Evolutionary conservation across 2,888 invertebrate species (phyloP).

Genomic region (Celastrina argiolus): DNA sequence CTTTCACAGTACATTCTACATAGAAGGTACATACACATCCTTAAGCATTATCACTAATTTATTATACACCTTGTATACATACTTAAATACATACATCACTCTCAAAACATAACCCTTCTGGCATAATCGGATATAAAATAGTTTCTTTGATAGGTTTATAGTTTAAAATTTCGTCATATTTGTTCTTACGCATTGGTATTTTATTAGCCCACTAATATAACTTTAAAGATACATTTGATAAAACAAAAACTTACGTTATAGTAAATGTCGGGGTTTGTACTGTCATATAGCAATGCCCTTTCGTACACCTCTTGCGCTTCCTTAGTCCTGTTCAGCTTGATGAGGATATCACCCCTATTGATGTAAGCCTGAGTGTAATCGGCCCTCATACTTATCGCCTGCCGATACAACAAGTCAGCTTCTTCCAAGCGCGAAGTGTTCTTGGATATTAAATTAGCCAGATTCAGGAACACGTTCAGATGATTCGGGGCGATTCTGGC

Average conservation of each 20-base stretch:
- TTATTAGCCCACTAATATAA: too few species aligned
- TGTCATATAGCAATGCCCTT: conserved; percentile 93
- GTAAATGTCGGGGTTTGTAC: conserved; percentile 95
- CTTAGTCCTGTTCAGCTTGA: conserved; percentile 94
- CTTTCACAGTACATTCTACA: too few species aligned
- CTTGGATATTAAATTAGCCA: conserved; percentile 95
- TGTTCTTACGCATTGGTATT: too few species aligned
- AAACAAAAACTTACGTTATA: conserved; percentile 87
- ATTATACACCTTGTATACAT: too few species aligned
- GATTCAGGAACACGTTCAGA: conserved; percentile 95
- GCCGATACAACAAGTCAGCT: conserved; percentile 94
- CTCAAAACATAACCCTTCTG: too few species aligned
- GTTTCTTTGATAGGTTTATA: too few species aligned
- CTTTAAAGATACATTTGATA: background rate
- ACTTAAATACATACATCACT: too few species aligned
- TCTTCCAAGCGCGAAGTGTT: conserved; percentile 94
- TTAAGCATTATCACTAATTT: too few species aligned
- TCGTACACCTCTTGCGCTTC: conserved; percentile 97
- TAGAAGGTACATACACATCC: too few species aligned
- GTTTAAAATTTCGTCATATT: too few species aligned
- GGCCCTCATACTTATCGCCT: conserved; percentile 97
- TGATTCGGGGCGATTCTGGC: conserved; percentile 97
- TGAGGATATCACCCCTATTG: conserved; percentile 96
- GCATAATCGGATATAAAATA: too few species aligned
- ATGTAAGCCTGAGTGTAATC: conserved; percentile 98